These are phyloP conservation scores for Sciurus niger DNA, from an alignment of 2,113 vertebrate genomes.

Conservation along the genomic window DNA sequence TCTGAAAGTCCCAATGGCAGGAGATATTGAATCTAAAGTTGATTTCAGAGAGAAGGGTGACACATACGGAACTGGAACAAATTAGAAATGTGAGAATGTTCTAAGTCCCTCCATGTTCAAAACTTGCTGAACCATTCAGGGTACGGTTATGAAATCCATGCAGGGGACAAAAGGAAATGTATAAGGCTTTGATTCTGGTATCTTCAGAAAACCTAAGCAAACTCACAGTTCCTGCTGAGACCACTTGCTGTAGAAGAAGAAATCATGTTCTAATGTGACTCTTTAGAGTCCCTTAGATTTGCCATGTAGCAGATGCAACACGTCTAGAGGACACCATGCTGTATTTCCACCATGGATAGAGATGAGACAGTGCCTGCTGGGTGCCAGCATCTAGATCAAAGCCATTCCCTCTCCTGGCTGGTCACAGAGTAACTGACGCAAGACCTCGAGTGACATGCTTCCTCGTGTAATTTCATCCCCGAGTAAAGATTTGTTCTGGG, in stretches of 20 bases:
- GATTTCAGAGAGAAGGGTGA: background rate
- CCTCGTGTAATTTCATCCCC: slow-evolving; percentile 19
- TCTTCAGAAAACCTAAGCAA: slow-evolving; percentile 56
- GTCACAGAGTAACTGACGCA: background rate
- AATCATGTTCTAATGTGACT: background rate
- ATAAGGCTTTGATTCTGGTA: background rate
- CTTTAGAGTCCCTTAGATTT: background rate
- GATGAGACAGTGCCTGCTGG: background rate
- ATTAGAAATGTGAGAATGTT: background rate
- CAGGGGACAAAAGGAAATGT: background rate
- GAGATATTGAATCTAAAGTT: background rate
- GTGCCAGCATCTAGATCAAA: slow-evolving; percentile 3
- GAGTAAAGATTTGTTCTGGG: background rate
- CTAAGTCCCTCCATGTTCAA: background rate
- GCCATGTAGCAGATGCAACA: background rate
- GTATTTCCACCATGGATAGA: background rate
- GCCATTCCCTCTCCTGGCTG: background rate
- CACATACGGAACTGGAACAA: background rate
- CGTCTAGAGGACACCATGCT: background rate
- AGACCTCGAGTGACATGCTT: background rate
- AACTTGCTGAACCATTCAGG: background rate
- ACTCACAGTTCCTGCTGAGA: background rate
- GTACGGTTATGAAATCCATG: background rate
- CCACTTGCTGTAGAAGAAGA: background rate
- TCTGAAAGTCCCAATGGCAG: background rate